Evolutionary conservation across 2,888 invertebrate genomes (phyloP).

Genomic region (Pseudococcus longispinus): DNA sequence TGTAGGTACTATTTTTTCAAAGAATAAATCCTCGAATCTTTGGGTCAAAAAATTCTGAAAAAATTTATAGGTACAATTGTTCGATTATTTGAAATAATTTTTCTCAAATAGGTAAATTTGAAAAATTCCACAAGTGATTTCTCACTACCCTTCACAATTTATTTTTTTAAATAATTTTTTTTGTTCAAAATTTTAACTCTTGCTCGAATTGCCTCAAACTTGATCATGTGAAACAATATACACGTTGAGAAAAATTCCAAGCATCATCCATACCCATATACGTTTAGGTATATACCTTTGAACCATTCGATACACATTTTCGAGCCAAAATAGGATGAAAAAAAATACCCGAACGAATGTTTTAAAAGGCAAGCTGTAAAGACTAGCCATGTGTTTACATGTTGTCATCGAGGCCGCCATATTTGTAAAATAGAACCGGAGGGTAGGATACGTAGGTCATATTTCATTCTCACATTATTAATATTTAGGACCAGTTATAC

Average conservation of each 20-base stretch:
- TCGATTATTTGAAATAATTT: too few relatives aligned
- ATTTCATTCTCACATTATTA: slow-evolving; percentile 55
- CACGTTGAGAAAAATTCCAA: background rate
- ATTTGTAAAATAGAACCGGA: slow-evolving; percentile 53
- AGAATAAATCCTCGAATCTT: too few relatives aligned
- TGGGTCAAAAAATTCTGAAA: too few relatives aligned
- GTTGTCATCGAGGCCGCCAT: slow-evolving; percentile 55
- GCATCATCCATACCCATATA: background rate
- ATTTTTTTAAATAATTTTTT: background rate
- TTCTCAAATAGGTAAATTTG: too few relatives aligned
- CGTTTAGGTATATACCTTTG: background rate
- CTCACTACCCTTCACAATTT: too few relatives aligned
- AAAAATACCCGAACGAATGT: slow-evolving; percentile 28
- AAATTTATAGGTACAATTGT: too few relatives aligned
- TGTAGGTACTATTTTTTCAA: too few relatives aligned
- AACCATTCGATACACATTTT: slow-evolving; percentile 9
- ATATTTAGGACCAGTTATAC: slow-evolving; percentile 45
- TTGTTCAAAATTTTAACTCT: too few relatives aligned
- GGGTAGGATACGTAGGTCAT: slow-evolving; percentile 52
- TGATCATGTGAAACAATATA: too few relatives aligned
- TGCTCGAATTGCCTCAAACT: too few relatives aligned
- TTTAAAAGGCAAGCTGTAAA: slow-evolving; percentile 37
- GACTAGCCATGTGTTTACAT: slow-evolving; percentile 56
- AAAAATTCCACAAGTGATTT: too few relatives aligned
- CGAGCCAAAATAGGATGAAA: background rate